Conservation (phyloP, 2,797 vertebrate genomes). For the Furcifer pardalis region DNA sequence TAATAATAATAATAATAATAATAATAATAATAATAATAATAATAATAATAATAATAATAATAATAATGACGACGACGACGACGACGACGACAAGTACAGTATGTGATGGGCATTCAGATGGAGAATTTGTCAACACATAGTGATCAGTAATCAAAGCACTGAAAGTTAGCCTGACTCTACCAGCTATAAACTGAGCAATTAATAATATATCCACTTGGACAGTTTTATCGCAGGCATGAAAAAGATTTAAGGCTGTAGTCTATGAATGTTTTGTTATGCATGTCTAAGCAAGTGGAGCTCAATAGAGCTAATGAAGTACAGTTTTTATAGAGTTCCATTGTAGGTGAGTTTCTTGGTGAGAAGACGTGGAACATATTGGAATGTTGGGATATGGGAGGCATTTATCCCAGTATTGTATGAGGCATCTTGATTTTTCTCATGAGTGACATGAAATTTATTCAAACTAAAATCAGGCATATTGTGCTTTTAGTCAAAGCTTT, state of each 20-base stretch:
- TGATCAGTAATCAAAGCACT: neutral
- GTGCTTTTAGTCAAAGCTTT: slow-evolving; percentile 20
- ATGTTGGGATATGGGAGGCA: neutral
- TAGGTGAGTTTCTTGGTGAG: neutral
- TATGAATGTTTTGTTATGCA: neutral
- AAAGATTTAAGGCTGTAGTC: neutral
- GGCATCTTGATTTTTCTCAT: neutral
- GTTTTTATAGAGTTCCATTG: neutral
- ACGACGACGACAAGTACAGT: no score
- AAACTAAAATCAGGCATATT: neutral
- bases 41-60: no score
- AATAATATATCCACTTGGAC: neutral
- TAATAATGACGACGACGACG: no score
- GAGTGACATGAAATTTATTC: neutral
- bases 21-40: no score
- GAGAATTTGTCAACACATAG: neutral
- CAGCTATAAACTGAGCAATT: neutral
- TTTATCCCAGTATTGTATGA: neutral
- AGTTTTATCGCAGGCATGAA: neutral
- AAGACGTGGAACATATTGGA: neutral
- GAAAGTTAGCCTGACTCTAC: neutral
- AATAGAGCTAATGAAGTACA: neutral
- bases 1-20: no score
- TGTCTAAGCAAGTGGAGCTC: neutral
- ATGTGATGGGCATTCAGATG: neutral